A percentile compares a stretch with the other conserved stretches of the same genome.
phyloP scores from a whole-genome alignment of 1,140 invertebrate species.

The Proctacanthus coquilletti region DNA sequence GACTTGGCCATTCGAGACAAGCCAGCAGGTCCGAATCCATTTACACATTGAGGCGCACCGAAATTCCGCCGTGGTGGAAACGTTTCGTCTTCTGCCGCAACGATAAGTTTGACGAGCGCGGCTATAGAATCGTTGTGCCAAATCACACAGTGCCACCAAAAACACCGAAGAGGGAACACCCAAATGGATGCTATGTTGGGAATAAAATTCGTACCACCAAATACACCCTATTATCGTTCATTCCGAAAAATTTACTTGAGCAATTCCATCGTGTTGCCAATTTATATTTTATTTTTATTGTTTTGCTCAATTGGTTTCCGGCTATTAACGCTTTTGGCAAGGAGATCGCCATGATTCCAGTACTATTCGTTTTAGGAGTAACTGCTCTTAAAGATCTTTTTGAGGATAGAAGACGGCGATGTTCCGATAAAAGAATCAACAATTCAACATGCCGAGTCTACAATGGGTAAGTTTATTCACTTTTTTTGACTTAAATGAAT shows the following conservation, averaged over 20 bases:
- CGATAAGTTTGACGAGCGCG: conserved; percentile 46
- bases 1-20: conserved; percentile 43
- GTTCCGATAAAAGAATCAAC: conserved; percentile 86
- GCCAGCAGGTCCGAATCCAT: conserved; percentile 68
- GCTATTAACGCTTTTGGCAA: conserved; percentile 90
- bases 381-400: conserved; percentile 94
- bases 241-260: conserved; percentile 93
- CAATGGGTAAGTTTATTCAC: conserved; percentile 53
- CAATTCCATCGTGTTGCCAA: conserved; percentile 97
- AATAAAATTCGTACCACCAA: conserved; percentile 91
- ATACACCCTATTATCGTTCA: conserved; percentile 84
- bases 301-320: conserved; percentile 89
- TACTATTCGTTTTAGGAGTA: conserved; percentile 88
- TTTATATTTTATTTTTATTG: conserved; percentile 95
- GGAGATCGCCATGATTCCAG: conserved; percentile 89
- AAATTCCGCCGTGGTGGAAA: conserved; percentile 50
- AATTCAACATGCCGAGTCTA: conserved; percentile 83
- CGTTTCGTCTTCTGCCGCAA: conserved; percentile 42
- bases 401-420: conserved; percentile 80
- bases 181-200: conserved; percentile 60
- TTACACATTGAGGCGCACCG: conserved; percentile 64
- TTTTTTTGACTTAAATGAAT: too few species aligned
- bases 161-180: conserved; percentile 60
- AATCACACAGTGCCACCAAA: conserved; percentile 68
- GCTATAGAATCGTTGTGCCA: conserved; percentile 56